Conservation (phyloP, 2,797 vertebrate species). For the Knipowitschia caucasica region DNA sequence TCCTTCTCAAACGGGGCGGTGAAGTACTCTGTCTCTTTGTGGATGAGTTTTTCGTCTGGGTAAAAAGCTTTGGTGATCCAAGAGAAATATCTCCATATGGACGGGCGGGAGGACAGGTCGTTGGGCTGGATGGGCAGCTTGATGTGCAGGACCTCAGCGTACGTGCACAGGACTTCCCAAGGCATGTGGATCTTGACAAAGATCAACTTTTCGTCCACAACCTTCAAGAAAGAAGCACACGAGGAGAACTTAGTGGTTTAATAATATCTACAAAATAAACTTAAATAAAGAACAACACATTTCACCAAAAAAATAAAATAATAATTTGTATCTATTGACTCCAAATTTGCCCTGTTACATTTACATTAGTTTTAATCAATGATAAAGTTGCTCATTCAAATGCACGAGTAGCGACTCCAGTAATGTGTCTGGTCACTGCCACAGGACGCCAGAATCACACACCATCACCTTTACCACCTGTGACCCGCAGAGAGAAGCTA, state of each 20-base stretch:
- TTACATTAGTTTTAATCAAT: too few species aligned
- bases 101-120: slow-evolving; percentile 71
- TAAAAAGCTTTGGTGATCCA: slow-evolving; percentile 83
- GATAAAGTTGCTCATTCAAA: too few species aligned
- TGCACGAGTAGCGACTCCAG: too few species aligned
- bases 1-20: slow-evolving; percentile 89
- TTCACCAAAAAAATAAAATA: too few species aligned
- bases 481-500: too few species aligned
- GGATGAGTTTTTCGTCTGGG: slow-evolving; percentile 82
- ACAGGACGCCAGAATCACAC: too few species aligned
- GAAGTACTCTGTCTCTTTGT: slow-evolving; percentile 85
- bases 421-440: too few species aligned
- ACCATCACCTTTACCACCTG: too few species aligned
- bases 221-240: slow-evolving; percentile 57
- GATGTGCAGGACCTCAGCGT: slow-evolving; percentile 88
- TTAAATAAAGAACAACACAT: too few species aligned
- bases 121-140: slow-evolving; percentile 84
- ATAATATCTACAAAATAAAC: not conserved
- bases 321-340: too few species aligned
- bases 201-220: slow-evolving; percentile 77
- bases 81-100: slow-evolving; percentile 78
- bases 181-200: slow-evolving; percentile 91
- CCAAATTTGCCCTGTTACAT: too few species aligned
- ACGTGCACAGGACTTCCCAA: slow-evolving; percentile 86
- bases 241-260: fast-evolving